These are phyloP conservation scores for Caretta caretta DNA, from an alignment of 2,113 vertebrate species.

Conservation along the genomic window DNA sequence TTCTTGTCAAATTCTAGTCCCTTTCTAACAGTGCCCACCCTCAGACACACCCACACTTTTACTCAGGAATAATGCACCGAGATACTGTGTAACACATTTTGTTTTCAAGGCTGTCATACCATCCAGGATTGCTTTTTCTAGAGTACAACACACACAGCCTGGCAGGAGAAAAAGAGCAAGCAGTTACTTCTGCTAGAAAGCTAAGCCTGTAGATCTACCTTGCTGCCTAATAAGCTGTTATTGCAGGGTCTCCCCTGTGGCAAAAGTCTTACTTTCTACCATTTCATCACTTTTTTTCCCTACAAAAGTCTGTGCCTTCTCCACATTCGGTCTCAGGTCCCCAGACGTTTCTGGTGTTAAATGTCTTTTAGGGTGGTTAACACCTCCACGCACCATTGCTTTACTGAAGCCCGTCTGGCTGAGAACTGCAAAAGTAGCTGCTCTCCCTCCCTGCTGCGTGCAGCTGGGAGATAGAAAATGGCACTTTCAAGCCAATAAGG, in stretches of 20 bases:
- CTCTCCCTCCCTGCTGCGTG: no score
- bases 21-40: rapidly evolving
- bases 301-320: background rate
- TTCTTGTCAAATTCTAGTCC: background rate
- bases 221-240: background rate
- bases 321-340: background rate
- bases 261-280: background rate
- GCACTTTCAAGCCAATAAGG: no score
- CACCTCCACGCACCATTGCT: background rate
- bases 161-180: slow-evolving; percentile 11
- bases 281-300: background rate
- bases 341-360: background rate
- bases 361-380: background rate
- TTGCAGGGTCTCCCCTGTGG: background rate
- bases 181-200: background rate
- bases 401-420: background rate
- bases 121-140: background rate
- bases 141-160: background rate
- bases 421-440: background rate
- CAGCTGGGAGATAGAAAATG: no score
- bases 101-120: background rate
- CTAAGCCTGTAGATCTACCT: background rate
- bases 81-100: background rate
- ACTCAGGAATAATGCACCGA: background rate
- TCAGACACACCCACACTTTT: background rate